These are phyloP conservation scores for Pachycephala philippinensis DNA, from an alignment of 2,113 vertebrate species.

Conservation along the genomic window DNA sequence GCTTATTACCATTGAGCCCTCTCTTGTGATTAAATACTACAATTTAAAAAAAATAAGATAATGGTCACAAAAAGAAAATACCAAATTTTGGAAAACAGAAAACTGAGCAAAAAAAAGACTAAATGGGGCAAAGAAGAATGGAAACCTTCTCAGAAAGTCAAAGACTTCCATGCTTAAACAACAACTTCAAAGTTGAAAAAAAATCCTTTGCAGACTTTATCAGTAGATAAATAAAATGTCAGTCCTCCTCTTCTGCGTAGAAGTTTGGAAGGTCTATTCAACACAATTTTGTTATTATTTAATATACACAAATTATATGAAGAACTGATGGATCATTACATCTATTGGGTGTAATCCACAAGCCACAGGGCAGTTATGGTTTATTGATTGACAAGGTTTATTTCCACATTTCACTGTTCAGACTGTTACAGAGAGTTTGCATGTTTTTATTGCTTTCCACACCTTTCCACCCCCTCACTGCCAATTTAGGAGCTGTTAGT, in stretches of 20 bases:
- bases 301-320: neutral
- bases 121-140: neutral
- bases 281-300: neutral
- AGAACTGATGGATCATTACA: neutral
- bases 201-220: neutral
- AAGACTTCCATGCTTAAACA: neutral
- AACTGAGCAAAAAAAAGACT: neutral
- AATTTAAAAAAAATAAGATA: neutral
- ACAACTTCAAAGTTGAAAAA: neutral
- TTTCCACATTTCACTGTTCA: slow-evolving; percentile 21
- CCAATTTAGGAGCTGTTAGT: slow-evolving; percentile 58
- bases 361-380: neutral
- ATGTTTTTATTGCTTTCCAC: slow-evolving; percentile 20
- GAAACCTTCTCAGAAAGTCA: neutral
- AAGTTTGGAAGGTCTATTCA: neutral
- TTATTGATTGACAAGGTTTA: neutral
- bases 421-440: neutral
- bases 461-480: slow-evolving; percentile 53
- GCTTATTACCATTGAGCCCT: neutral
- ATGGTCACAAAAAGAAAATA: neutral
- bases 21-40: neutral
- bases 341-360: neutral
- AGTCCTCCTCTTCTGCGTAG: neutral
- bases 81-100: neutral
- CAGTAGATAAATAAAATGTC: neutral